These are phyloP conservation scores for Oxystoma pomonae DNA, from an alignment of 2,888 invertebrate species.

Conservation along the genomic window DNA sequence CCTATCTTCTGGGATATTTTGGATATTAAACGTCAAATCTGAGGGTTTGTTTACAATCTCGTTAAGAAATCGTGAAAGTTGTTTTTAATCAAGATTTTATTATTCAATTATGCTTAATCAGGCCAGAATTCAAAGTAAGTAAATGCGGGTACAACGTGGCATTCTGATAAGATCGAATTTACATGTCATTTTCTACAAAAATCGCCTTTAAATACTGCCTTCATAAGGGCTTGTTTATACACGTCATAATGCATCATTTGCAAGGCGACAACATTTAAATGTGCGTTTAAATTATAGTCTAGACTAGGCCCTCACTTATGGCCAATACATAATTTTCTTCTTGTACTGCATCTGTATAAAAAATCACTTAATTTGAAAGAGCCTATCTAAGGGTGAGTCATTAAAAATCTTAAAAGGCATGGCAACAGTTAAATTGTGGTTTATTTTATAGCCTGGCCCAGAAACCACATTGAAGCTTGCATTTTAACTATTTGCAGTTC, in stretches of 20 bases:
- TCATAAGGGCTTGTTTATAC: neutral
- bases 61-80: neutral
- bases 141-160: neutral
- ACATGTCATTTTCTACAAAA: neutral
- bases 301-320: neutral
- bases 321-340: too few relatives aligned
- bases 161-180: neutral
- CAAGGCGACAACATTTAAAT: neutral
- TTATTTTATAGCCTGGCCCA: too few relatives aligned
- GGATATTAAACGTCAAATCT: too few relatives aligned
- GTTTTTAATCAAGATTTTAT: neutral
- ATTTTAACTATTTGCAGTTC: too few relatives aligned
- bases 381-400: too few relatives aligned
- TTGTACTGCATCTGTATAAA: too few relatives aligned
- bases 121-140: neutral
- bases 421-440: too few relatives aligned
- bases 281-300: neutral
- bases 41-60: neutral
- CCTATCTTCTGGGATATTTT: too few relatives aligned
- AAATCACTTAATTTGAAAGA: too few relatives aligned
- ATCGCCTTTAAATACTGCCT: neutral
- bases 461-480: too few relatives aligned
- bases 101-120: neutral
- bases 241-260: neutral
- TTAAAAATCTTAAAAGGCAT: too few relatives aligned